These are phyloP conservation scores for Aethes cnicana DNA, from an alignment of 2,888 invertebrate species.

Conservation along the genomic window DNA sequence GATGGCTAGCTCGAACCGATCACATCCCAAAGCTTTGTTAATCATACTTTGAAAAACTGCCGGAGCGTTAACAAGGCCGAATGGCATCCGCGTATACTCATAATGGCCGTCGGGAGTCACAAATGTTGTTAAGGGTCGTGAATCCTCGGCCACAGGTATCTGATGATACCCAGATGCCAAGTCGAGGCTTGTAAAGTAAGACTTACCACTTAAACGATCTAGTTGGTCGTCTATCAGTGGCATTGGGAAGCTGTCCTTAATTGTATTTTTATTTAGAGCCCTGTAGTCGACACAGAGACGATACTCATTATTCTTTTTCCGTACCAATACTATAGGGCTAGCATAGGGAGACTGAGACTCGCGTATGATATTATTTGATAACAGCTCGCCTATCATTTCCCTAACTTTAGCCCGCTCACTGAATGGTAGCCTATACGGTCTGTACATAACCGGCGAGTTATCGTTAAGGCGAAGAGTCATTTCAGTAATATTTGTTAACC, in stretches of 20 bases:
- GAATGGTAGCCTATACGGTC: not conserved
- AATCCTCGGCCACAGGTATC: no score
- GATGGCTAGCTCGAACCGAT: conserved; percentile 19
- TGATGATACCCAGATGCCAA: no score
- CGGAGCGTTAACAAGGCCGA: no score
- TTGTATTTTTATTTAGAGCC: conserved; percentile 31
- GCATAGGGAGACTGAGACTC: not conserved
- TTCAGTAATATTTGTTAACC: not conserved
- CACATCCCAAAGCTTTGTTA: conserved; percentile 7
- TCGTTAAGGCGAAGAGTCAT: not conserved
- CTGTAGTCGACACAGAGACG: conserved; percentile 39
- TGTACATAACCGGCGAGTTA: not conserved
- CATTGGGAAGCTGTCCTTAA: conserved; percentile 40
- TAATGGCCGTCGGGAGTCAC: no score
- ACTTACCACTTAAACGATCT: conserved; percentile 38
- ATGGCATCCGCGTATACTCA: no score
- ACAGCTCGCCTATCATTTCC: not conserved
- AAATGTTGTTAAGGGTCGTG: no score
- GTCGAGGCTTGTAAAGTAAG: conserved; percentile 37
- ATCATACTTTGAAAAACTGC: no score
- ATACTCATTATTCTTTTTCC: conserved; percentile 36
- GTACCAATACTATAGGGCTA: not conserved
- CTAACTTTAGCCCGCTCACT: not conserved
- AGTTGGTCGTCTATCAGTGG: conserved; percentile 44
- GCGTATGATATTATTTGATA: not conserved